Evolutionary conservation across 2,888 invertebrate species (phyloP).

Genomic region (Seira sanloemensis): DNA sequence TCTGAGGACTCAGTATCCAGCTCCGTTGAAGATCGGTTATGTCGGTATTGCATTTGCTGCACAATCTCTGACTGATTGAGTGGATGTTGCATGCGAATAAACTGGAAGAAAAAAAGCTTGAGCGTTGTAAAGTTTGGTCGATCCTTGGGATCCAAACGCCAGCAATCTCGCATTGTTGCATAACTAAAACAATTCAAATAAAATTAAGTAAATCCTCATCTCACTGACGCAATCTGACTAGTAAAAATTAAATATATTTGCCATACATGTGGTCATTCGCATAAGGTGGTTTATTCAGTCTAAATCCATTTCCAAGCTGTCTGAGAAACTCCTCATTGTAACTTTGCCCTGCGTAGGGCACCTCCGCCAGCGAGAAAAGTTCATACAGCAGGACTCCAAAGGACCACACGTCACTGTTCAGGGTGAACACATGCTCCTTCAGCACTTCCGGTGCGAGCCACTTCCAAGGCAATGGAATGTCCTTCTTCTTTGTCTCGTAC

Average conservation of each 20-base stretch:
- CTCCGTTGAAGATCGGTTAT: slow-evolving; percentile 17
- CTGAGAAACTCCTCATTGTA: slow-evolving; percentile 59
- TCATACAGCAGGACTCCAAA: slow-evolving; percentile 62
- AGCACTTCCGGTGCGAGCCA: slow-evolving; percentile 64
- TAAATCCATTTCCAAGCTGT: slow-evolving; percentile 50
- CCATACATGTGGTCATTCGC: slow-evolving; percentile 61
- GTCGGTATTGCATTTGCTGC: slow-evolving; percentile 43
- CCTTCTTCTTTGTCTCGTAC: slow-evolving; percentile 57
- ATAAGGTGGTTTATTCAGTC: slow-evolving; percentile 60
- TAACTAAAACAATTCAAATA: slow-evolving; percentile 57
- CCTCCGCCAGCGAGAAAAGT: slow-evolving; percentile 57
- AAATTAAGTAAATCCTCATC: slow-evolving; percentile 2
- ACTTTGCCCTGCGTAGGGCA: slow-evolving; percentile 43
- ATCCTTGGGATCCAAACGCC: slow-evolving; percentile 53
- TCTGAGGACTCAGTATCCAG: slow-evolving; percentile 48
- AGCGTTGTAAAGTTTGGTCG: slow-evolving; percentile 58
- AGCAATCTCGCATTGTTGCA: slow-evolving; percentile 61
- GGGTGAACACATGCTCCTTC: slow-evolving; percentile 52
- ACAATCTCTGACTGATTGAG: slow-evolving; percentile 48
- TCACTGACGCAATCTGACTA: neutral
- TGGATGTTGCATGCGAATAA: slow-evolving; percentile 54
- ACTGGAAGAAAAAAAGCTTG: slow-evolving; percentile 43
- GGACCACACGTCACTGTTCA: slow-evolving; percentile 58
- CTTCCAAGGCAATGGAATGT: slow-evolving; percentile 63
- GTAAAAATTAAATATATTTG: neutral